These are phyloP conservation scores for Erpetoichthys calabaricus DNA, from an alignment of 2,797 vertebrate species.

Conservation along the genomic window DNA sequence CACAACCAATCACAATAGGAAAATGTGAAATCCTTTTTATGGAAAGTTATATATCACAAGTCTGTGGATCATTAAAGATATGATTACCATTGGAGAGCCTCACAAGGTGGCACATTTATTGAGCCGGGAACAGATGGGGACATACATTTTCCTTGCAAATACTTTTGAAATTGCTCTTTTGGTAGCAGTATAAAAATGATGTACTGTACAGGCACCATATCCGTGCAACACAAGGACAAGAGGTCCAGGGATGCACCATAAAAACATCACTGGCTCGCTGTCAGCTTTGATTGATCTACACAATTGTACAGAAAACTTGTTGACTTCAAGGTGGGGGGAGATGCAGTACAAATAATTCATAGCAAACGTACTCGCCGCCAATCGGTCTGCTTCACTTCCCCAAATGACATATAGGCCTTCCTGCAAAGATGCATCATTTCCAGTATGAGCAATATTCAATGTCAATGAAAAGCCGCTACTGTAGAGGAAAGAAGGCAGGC, in stretches of 20 bases:
- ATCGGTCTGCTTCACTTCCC: constrained; percentile 55
- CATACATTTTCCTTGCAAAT: constrained; percentile 85
- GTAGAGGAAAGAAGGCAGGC: constrained; percentile 39
- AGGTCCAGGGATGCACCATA: constrained; percentile 75
- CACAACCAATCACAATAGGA: constrained; percentile 67
- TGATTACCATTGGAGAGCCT: constrained; percentile 88
- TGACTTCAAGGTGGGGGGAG: constrained; percentile 54
- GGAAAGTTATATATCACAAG: constrained; percentile 88
- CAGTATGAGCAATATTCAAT: constrained; percentile 65
- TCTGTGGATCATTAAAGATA: constrained; percentile 95
- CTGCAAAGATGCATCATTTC: constrained; percentile 73
- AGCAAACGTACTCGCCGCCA: constrained; percentile 50
- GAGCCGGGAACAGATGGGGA: constrained; percentile 92
- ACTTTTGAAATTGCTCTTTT: constrained; percentile 92
- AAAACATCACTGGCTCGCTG: constrained; percentile 65
- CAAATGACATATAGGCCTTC: constrained; percentile 65
- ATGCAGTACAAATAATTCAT: constrained; percentile 83
- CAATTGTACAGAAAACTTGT: constrained; percentile 71
- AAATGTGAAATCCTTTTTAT: constrained; percentile 74
- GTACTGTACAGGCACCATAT: constrained; percentile 77
- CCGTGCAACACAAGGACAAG: constrained; percentile 68
- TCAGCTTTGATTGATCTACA: constrained; percentile 82
- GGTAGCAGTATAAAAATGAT: constrained; percentile 99
- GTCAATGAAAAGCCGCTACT: constrained; percentile 50
- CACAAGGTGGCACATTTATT: constrained; percentile 96